phyloP scores from a whole-genome alignment of 2,113 vertebrate genomes.

The Nerophis lumbriciformis region DNA sequence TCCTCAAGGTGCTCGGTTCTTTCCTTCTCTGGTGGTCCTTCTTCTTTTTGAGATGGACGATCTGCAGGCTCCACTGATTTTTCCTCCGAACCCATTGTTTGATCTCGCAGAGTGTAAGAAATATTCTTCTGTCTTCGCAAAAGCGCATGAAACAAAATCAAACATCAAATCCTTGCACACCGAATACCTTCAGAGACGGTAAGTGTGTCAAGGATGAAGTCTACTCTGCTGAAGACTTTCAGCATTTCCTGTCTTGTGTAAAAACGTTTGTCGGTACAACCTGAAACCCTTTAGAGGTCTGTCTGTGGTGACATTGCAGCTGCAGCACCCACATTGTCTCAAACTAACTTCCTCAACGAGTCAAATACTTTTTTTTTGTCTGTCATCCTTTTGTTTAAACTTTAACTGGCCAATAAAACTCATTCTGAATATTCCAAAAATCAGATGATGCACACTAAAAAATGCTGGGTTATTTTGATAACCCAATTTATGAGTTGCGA shows the following conservation, averaged over 20 bases:
- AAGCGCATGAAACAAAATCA: slow-evolving; percentile 8
- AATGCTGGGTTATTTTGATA: no score
- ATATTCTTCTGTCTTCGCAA: neutral
- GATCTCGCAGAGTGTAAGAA: neutral
- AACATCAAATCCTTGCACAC: neutral
- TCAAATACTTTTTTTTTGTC: neutral
- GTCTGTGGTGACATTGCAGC: slow-evolving; percentile 29
- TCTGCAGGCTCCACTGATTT: slow-evolving; percentile 48
- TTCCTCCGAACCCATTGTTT: slow-evolving; percentile 67
- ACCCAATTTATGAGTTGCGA: no score
- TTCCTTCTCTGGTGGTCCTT: slow-evolving; percentile 36
- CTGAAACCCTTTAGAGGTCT: slow-evolving; percentile 1
- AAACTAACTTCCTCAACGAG: neutral
- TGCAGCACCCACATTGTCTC: slow-evolving; percentile 12
- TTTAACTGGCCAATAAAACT: no score
- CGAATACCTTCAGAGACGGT: neutral
- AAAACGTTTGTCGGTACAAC: slow-evolving; percentile 34
- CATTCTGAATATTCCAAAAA: no score
- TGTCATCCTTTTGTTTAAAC: neutral
- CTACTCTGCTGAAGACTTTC: slow-evolving; percentile 9
- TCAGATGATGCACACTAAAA: no score
- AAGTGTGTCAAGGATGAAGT: neutral
- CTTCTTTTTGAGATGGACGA: slow-evolving; percentile 38
- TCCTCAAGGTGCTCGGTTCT: slow-evolving; percentile 40
- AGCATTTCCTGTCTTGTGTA: slow-evolving; percentile 57